Base-by-base conservation (phyloP, 2,797 vertebrate species). In the Halcyon smyrnensis region DNA sequence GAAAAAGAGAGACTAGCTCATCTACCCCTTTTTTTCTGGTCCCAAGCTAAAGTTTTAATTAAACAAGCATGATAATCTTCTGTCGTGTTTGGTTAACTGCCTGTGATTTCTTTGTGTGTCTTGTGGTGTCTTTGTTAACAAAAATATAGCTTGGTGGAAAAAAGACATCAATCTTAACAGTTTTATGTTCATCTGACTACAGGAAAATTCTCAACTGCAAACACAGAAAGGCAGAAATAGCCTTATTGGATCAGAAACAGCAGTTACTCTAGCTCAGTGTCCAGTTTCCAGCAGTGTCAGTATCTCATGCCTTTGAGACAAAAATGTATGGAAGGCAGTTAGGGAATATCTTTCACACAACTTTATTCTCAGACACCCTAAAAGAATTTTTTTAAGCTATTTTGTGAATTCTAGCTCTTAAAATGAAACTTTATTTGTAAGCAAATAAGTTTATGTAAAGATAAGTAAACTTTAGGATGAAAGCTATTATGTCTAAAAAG, bases 1-100 rank as follows among this genome's bases (percentile, higher is more conserved):
- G 96, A 97, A 96, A 97, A 96, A 97, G 96, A 98, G 95, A 97
- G 90, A 95, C 56, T 89, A 54, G 89, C 78, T 94, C 39, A 90
- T 86, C 80, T 37, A 51, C 54, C 14, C 59, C 24, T 28, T 60
- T 56, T 80, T 81, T 84, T 82, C 79, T 93, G 45, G 73, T 84
- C 64, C 53, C 39, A 81, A 84, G 70, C 91, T 88, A 5, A 90
- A 94, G 62, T 89, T 83, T 82, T 80, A 34, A 96, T 63, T 96
- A 87, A 95, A 95, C 57, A 75, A 90, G 96, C 96, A 97, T 95
- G 97, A 73, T 16, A 36, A 60, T 94, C 59, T 89, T 94, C 64
- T 85, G 70, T 95, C 60, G 54, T 94, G 39, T 94, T 32, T 50
- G 50, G 41, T 83, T 94, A 93, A 78, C 71, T 86, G 62, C 94